Percentiles rank a stretch among this genome's conserved stretches.
These are phyloP conservation scores for Sesia bembeciformis DNA, from an alignment of 2,888 invertebrate species.

Conservation along the genomic window DNA sequence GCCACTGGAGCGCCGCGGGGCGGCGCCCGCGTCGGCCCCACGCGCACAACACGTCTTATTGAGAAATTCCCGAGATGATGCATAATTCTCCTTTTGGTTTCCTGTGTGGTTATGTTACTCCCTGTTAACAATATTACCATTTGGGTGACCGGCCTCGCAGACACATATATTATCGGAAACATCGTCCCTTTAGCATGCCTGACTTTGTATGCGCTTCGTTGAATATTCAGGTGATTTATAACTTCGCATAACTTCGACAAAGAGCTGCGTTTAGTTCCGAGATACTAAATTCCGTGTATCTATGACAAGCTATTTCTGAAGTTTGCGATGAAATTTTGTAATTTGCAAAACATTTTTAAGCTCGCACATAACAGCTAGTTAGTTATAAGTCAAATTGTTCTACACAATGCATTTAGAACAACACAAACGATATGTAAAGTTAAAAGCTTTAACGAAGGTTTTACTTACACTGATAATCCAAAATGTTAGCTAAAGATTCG, in stretches of 20 bases:
- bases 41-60: conserved; percentile 63
- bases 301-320: neutral
- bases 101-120: conserved; percentile 59
- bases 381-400: too few species aligned
- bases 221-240: conserved; percentile 44
- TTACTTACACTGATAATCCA: too few species aligned
- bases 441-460: too few species aligned
- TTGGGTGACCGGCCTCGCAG: conserved; percentile 53
- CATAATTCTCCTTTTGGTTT: conserved; percentile 65
- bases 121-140: conserved; percentile 71
- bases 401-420: too few species aligned
- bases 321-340: neutral
- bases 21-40: conserved; percentile 65
- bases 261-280: conserved; percentile 6
- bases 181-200: conserved; percentile 24
- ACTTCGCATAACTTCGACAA: conserved; percentile 20
- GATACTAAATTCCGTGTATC: neutral
- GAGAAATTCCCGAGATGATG: conserved; percentile 71
- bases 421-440: too few species aligned
- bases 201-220: conserved; percentile 28
- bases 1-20: conserved; percentile 58
- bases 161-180: conserved; percentile 57
- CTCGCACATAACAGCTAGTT: too few species aligned
- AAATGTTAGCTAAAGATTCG: too few species aligned
- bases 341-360: too few species aligned